Conservation (phyloP, 92 coral and sea anemone species). For the Scolanthus callimorphus region DNA sequence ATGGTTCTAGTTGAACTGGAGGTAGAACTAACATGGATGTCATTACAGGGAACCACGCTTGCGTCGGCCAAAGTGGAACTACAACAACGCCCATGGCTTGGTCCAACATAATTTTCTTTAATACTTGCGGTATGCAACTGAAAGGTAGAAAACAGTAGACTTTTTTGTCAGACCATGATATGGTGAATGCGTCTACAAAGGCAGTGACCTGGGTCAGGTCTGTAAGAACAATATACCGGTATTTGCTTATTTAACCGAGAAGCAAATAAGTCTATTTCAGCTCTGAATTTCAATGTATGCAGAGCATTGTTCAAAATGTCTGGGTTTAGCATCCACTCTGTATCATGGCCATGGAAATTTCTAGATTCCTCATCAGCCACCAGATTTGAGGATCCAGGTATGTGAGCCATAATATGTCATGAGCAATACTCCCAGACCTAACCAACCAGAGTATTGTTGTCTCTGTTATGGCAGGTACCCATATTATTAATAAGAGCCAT, state of each 20-base stretch:
- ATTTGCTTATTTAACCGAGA: constrained; percentile 43
- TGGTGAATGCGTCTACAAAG: constrained; percentile 43
- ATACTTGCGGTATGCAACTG: constrained; percentile 35
- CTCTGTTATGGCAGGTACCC: no score
- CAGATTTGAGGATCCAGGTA: constrained; percentile 26
- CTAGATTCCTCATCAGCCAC: constrained; percentile 47
- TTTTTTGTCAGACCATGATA: constrained; percentile 33
- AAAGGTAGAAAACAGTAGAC: constrained; percentile 65
- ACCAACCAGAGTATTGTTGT: no score
- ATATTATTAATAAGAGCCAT: no score
- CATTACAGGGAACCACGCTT: constrained; percentile 52
- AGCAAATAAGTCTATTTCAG: constrained; percentile 45
- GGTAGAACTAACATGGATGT: constrained; percentile 17
- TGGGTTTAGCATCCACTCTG: constrained; percentile 45
- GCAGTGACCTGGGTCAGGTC: constrained; percentile 49
- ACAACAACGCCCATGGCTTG: constrained; percentile 15
- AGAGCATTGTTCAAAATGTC: constrained; percentile 19
- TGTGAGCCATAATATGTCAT: no score
- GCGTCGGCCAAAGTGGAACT: constrained; percentile 39
- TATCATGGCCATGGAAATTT: constrained; percentile 30
- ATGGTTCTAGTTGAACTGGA: constrained; percentile 35
- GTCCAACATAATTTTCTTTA: constrained; percentile 42
- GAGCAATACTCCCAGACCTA: no score
- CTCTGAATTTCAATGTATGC: constrained; percentile 11
- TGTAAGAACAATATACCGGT: constrained; percentile 33